Conservation (phyloP, 2,113 vertebrate genomes). For the Oncorhynchus tshawytscha region DNA sequence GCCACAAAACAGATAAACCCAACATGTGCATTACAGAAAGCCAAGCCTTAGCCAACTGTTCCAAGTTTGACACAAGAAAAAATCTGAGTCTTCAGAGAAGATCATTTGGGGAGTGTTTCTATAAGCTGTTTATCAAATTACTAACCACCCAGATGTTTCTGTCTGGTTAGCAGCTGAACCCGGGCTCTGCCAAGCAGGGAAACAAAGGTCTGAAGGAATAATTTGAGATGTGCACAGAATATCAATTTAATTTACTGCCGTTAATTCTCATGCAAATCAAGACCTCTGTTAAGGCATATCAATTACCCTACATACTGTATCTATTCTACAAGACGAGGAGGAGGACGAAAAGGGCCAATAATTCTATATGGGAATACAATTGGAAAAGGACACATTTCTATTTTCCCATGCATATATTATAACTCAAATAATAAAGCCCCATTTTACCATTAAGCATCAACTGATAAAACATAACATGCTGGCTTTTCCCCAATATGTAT, state of each 20-base stretch:
- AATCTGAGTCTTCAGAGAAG: slow-evolving; percentile 64
- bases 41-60: slow-evolving; percentile 73
- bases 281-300: slow-evolving; percentile 95
- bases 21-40: slow-evolving; percentile 51
- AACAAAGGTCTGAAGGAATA: slow-evolving; percentile 97
- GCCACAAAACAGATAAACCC: slow-evolving; percentile 64
- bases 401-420: too few species aligned
- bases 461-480: too few species aligned
- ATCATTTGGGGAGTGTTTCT: slow-evolving; percentile 95
- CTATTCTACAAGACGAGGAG: slow-evolving; percentile 72
- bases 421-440: too few species aligned
- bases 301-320: slow-evolving; percentile 83
- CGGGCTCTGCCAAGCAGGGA: slow-evolving; percentile 85
- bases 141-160: slow-evolving; percentile 98
- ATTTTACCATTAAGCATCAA: too few species aligned
- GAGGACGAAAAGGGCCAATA: slow-evolving; percentile 46
- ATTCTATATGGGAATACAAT: slow-evolving; percentile 32
- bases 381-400: too few species aligned
- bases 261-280: slow-evolving; percentile 99
- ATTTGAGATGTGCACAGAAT: slow-evolving; percentile 95
- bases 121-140: slow-evolving; percentile 99
- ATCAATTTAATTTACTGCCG: slow-evolving; percentile 98
- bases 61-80: slow-evolving; percentile 67
- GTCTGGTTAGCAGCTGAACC: slow-evolving; percentile 94
- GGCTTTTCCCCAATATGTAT: too few species aligned